These are phyloP conservation scores for Perizoma affinitatum DNA, from an alignment of 2,888 invertebrate species.

Conservation along the genomic window DNA sequence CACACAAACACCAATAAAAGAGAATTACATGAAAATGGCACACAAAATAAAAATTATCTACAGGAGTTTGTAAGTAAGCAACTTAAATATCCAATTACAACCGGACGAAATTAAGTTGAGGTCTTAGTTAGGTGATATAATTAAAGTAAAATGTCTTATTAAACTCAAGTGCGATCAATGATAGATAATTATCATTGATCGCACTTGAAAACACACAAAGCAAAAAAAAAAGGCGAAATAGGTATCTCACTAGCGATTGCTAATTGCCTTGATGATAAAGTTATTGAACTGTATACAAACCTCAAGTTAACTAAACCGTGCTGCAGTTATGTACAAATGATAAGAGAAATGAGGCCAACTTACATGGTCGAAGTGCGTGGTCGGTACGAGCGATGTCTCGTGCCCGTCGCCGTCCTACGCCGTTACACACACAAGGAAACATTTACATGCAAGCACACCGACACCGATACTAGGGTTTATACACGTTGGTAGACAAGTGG, in stretches of 20 bases:
- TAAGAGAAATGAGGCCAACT: constrained; percentile 49
- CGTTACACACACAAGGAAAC: constrained; percentile 66
- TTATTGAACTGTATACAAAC: too few species aligned
- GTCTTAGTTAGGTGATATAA: background rate
- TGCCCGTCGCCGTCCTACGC: constrained; percentile 76
- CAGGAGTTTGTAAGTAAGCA: background rate
- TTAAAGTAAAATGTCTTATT: too few species aligned
- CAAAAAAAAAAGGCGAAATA: too few species aligned
- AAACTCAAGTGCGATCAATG: too few species aligned
- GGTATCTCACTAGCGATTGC: too few species aligned
- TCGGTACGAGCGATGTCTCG: constrained; percentile 73
- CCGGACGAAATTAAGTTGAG: constrained; percentile 12
- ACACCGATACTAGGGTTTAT: constrained; percentile 57
- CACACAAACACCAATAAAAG: constrained; percentile 6
- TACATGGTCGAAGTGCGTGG: constrained; percentile 76
- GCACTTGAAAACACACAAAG: too few species aligned
- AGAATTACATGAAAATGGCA: background rate
- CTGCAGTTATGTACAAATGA: background rate
- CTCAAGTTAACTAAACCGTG: constrained; percentile 3
- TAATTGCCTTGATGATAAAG: too few species aligned
- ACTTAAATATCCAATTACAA: constrained; percentile 13
- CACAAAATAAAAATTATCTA: constrained; percentile 10
- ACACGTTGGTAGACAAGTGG: constrained; percentile 48
- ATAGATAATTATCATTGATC: too few species aligned
- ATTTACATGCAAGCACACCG: constrained; percentile 74